phyloP scores from a whole-genome alignment of 2,797 vertebrate species.

The Buphagus erythrorhynchus region DNA sequence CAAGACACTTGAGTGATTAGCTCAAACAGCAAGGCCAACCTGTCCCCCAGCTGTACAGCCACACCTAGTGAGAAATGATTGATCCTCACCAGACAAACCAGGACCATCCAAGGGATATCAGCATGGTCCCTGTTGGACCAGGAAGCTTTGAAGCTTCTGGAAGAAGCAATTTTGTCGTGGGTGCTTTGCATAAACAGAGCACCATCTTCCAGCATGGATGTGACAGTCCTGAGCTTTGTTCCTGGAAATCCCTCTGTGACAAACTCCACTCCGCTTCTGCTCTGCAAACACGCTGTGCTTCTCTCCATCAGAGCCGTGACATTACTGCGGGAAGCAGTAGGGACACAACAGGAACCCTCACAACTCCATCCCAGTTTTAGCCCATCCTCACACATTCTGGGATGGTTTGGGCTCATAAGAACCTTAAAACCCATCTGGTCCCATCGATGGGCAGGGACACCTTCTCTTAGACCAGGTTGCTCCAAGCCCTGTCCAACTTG shows the following conservation, averaged over 20 bases:
- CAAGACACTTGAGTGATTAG: background rate
- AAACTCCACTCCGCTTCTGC: background rate
- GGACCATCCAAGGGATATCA: background rate
- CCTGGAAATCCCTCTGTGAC: background rate
- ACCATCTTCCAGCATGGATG: background rate
- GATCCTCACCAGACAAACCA: background rate
- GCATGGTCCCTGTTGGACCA: background rate
- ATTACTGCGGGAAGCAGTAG: rapidly evolving
- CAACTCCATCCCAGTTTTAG: background rate
- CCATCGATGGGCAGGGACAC: background rate
- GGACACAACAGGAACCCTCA: background rate
- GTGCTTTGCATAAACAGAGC: background rate
- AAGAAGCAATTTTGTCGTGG: background rate
- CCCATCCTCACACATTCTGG: background rate
- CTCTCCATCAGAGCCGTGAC: background rate
- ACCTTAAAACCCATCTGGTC: background rate
- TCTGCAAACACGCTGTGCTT: background rate
- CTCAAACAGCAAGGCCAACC: background rate
- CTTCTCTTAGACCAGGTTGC: background rate
- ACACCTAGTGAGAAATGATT: background rate
- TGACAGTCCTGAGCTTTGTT: background rate
- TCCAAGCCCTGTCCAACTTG: rapidly evolving
- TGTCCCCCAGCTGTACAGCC: background rate
- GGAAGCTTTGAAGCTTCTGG: background rate
- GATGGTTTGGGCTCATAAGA: background rate